Evolutionary conservation across 2,113 vertebrate genomes (phyloP).

Genomic region (Mus pahari): DNA sequence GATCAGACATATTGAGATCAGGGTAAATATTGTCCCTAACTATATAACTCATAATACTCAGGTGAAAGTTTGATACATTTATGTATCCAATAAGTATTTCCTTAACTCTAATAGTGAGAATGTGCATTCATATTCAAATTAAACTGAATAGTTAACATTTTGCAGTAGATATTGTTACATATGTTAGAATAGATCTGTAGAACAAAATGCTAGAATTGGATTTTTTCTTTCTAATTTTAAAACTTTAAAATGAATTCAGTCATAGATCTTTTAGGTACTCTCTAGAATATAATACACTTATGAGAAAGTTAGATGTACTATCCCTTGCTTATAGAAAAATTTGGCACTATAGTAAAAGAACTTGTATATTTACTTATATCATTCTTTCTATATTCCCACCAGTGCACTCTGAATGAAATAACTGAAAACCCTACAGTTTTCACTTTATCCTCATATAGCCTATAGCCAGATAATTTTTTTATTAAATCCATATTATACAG

Average conservation of each 20-base stretch:
- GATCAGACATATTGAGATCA: not conserved
- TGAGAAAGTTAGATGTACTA: conserved; percentile 18
- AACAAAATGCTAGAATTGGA: conserved; percentile 36
- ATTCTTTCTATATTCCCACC: not conserved
- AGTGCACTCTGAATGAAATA: conserved; percentile 26
- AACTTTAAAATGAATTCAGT: not conserved
- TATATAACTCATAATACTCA: not conserved
- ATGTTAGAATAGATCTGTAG: not conserved
- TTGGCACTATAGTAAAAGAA: not conserved
- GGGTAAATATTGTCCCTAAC: not conserved
- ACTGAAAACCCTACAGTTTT: not conserved
- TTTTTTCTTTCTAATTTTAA: conserved; percentile 62
- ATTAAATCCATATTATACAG: conserved; percentile 8
- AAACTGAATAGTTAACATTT: conserved; percentile 47
- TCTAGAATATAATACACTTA: conserved; percentile 14
- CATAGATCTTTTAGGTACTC: conserved; percentile 44
- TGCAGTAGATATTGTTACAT: not conserved
- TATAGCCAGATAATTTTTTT: conserved; percentile 35
- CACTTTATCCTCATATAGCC: conserved; percentile 34
- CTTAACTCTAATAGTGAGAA: conserved; percentile 12
- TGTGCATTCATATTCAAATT: conserved; percentile 15
- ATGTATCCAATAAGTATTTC: not conserved
- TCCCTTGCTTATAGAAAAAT: conserved; percentile 19
- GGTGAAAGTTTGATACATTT: not conserved
- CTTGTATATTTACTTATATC: conserved; percentile 15